Evolutionary conservation across 2,888 invertebrate genomes (phyloP).

Genomic region (Pherbina coryleti): DNA sequence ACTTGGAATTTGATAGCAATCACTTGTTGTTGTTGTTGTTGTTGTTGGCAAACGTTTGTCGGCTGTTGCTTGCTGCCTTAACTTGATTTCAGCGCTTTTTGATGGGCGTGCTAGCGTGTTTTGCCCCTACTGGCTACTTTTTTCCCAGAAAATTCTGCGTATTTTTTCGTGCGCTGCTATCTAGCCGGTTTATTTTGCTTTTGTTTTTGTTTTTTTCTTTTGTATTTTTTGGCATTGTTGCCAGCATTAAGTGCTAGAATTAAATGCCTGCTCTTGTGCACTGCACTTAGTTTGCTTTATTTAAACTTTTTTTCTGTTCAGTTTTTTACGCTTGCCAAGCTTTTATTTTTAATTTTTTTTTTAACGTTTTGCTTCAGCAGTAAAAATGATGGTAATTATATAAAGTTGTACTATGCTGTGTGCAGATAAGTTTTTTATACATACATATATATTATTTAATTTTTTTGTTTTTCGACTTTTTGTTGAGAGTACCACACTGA

Average conservation of each 20-base stretch:
- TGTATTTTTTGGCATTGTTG: not conserved
- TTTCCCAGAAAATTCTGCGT: not conserved
- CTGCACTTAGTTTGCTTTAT: no score
- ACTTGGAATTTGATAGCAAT: conserved; percentile 33
- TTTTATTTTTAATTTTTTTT: not conserved
- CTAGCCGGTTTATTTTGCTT: not conserved
- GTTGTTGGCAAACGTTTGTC: conserved; percentile 5
- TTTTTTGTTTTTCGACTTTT: not conserved
- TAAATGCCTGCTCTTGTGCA: not conserved
- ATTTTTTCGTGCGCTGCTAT: not conserved
- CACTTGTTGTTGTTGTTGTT: conserved; percentile 31
- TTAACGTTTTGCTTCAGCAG: not conserved
- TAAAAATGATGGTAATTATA: conserved; percentile 26
- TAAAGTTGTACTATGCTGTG: not conserved
- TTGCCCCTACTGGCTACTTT: not conserved
- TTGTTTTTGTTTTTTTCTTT: not conserved
- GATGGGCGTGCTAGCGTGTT: conserved; percentile 8
- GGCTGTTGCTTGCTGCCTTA: conserved; percentile 11
- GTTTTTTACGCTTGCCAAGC: not conserved
- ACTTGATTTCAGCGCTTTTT: conserved; percentile 2
- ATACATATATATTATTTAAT: no score
- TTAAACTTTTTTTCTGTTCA: not conserved
- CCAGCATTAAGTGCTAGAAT: not conserved
- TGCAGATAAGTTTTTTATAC: no score
- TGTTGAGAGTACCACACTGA: not conserved